Percentiles rank a stretch among this genome's conserved stretches.
phyloP scores from a whole-genome alignment of 1,140 invertebrate species.

The Meteorus sp. region DNA sequence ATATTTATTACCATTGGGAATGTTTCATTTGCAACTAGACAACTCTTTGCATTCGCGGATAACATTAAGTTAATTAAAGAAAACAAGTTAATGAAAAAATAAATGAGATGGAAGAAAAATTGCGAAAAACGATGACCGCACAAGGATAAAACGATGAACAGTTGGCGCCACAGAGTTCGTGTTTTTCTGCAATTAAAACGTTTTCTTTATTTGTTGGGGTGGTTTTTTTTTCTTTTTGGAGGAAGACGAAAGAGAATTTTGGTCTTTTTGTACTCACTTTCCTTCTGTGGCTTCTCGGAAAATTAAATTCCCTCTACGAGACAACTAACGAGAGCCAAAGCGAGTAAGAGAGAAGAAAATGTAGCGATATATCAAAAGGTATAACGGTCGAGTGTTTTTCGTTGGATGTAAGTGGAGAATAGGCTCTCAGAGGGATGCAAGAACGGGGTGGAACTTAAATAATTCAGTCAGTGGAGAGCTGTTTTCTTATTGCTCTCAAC shows the following conservation, averaged over 20 bases:
- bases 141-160: neutral
- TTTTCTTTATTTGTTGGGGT: conserved; percentile 23
- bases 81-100: no score
- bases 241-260: neutral
- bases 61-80: no score
- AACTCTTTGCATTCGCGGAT: no score
- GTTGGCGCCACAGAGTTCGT: neutral
- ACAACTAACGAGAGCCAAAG: no score
- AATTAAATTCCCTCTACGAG: conserved; percentile 44
- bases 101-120: no score
- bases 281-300: conserved; percentile 27
- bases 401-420: conserved; percentile 19
- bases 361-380: neutral
- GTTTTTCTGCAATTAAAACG: conserved; percentile 31
- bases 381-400: conserved; percentile 24
- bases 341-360: no score
- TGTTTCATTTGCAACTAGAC: no score
- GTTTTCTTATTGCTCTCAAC: conserved; percentile 12
- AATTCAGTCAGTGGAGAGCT: conserved; percentile 37
- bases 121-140: neutral
- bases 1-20: no score
- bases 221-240: neutral
- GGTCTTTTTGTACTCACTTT: conserved; percentile 1
- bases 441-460: conserved; percentile 36
- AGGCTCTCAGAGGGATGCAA: conserved; percentile 12